Base-by-base conservation (phyloP, 1,140 invertebrate genomes). In the Luehdorfia chinensis region DNA sequence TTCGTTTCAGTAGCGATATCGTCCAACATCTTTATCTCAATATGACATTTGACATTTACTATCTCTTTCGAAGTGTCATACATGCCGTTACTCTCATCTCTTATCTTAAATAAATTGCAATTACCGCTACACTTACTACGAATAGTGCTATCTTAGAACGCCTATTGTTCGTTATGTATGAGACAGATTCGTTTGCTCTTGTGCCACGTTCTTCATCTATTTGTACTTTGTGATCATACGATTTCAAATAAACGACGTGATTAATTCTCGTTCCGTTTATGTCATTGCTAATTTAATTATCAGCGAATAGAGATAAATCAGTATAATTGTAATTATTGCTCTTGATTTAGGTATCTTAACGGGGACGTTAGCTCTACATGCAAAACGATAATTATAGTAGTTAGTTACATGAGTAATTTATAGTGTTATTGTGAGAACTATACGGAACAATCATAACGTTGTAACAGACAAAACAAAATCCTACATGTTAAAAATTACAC, bases 271-370 rank as follows among this genome's bases (percentile, higher is more conserved):
- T 50, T 62, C 61, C 50, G 56, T 54, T 69, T 66, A 44, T 59
- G 59, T 69, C 57, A 55, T 19, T 16, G 37, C 60, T 68, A 74
- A 74, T 74, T 70, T 62, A 70, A 69, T 65, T 68, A 66, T 63
- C 57, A 47, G 7, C 9, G 32, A 34, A 51, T 36, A 34, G 34
- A 59, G 54, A 71, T 69, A 65, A 67, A 72, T 68, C 58, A 56
- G 43, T 32, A 41, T 45, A 65, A 59, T 70, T 41, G 43, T 43
- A 60, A 59, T 70, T 67, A 71, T 64, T 63, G 57, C 55, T 37
- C 47, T 59, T n/a, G n/a, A n/a, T 58, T 70, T 52, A 68, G 64
- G 64, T 71, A 68, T 70, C 41, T 51, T 43, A 50, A 49, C 50
- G 48, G 48, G 21, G 15, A 49, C 54, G 57, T 63, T 62, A 60